Evolutionary conservation across 2,888 invertebrate species (phyloP), one percentile per base, ranked within the genome.

Genomic region (Scelioninae gen. 2): DNA sequence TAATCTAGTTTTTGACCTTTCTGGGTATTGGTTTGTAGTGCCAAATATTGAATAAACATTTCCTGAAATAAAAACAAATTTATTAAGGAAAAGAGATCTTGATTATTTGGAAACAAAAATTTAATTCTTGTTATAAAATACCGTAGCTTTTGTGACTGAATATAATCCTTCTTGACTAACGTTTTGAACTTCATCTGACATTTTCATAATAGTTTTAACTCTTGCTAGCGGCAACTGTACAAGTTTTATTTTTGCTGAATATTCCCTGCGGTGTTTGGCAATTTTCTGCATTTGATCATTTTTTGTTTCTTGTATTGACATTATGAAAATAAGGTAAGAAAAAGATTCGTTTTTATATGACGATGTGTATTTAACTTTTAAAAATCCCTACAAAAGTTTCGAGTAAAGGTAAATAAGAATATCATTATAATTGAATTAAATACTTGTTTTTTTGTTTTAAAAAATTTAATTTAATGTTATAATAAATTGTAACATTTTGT

Each of bases 181-280:
- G 13, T 68, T 68, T 53, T 73, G 63, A 6, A 73, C 73, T 25
- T 61, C 57, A 33, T 63, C 10, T 9, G 61, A 50, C 16, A 63
- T 50, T 63, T 73, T 73, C 73, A 73, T 73, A 13, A 73, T 68
- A n/a, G 73, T 45, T 58, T 16, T 68, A 11, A 73, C 64, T 39
- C 68, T 61, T 28, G 73, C 15, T 2, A 48, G 57, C 9, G 73
- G 73, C 28, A 73, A 18, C 18, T 73, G 61, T 1, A 57, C 22
- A 5, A 46, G 2, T 61, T 57, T 73, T 5, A 13, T 43, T 41
- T 18, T 39, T 33, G 18, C 19, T 9, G 9, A 43, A 43, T n/a
- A 2, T 11, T 19, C n/a, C n/a, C n/a, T n/a, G n/a, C n/a, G n/a
- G n/a, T n/a, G n/a, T n/a, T n/a, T n/a, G n/a, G n/a, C n/a, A n/a